Evolutionary conservation across 1,140 invertebrate species (phyloP), one percentile per base, ranked within the genome.

Genomic region (Drosophila nikananu): DNA sequence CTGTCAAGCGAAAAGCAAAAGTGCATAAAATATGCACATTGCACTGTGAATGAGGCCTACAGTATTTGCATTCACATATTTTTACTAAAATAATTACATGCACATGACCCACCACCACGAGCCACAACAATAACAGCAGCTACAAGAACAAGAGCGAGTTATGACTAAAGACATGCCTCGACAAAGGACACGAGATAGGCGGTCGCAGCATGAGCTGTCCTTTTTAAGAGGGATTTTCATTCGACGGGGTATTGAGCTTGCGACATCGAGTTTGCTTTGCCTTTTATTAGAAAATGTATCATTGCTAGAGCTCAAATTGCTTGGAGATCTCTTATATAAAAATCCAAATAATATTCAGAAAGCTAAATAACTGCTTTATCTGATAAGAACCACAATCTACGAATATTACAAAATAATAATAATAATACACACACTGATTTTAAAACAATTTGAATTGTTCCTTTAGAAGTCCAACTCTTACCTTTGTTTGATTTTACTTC

Each of bases 11-110:
- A 74, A 83, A 89, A 80, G 81, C 77, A 89, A 87, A 89, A 84
- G 84, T 89, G 81, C 84, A 89, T 87, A 71, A 87, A 84, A 72
- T 81, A 87, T 87, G 59, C 54, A 78, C 41, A 42, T 51, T 67
- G 39, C 42, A 55, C 52, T 77, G 75, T 37, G 54, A 73, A 77
- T 66, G 84, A 81, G 74, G 84, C 78, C 78, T 79, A 84, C 63
- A 83, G 73, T 89, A 87, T 84, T 90, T 89, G 86, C 81, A 90
- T 90, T 81, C 65, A 90, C 80, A 86, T 84, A 89, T 84, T 84
- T 86, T 79, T 86, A 73, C 57, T 75, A 78, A 86, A 87, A 89
- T 89, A 89, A 89, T 89, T 89, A 89, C 81, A 89, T 89, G 84
- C 86, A 89, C 74, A 84, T 89, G 86, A 60, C 77, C 84, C 74